Conservation (phyloP, 2,888 invertebrate species). For the Carabus problematicus region DNA sequence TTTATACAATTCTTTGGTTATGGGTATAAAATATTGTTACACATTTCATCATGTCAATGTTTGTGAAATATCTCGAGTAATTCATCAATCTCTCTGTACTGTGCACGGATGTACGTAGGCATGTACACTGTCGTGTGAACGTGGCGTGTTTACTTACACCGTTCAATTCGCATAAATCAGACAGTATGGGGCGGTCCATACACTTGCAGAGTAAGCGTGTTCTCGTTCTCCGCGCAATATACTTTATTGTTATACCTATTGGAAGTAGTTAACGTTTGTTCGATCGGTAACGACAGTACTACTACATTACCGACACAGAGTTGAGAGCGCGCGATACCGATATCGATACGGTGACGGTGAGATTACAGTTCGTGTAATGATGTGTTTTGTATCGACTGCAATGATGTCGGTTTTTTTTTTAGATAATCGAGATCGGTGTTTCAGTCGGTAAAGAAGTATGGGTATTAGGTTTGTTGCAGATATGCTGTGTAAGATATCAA, state of each 20-base stretch:
- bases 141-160: slow-evolving; percentile 3
- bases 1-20: too few relatives aligned
- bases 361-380: slow-evolving; percentile 9
- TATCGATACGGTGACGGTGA: neutral
- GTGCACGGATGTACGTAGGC: neutral
- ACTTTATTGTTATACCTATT: slow-evolving; percentile 10
- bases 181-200: neutral
- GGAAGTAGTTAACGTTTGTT: slow-evolving; percentile 7
- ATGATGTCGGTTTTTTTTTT: slow-evolving; percentile 1
- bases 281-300: neutral
- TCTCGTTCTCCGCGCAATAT: slow-evolving; percentile 2
- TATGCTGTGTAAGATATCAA: too few relatives aligned
- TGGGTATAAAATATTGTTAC: too few relatives aligned
- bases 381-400: slow-evolving; percentile 2
- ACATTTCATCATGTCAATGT: too few relatives aligned
- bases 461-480: too few relatives aligned
- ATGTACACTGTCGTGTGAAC: neutral
- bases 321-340: neutral
- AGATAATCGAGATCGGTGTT: neutral
- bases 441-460: too few relatives aligned
- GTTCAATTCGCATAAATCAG: slow-evolving; percentile 10
- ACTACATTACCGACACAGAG: neutral
- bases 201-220: slow-evolving; percentile 1
- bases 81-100: neutral
- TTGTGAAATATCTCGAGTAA: too few relatives aligned